Percentiles rank a stretch among this genome's conserved stretches.
phyloP scores from a whole-genome alignment of 2,888 invertebrate species.

The Charanyca ferruginea region DNA sequence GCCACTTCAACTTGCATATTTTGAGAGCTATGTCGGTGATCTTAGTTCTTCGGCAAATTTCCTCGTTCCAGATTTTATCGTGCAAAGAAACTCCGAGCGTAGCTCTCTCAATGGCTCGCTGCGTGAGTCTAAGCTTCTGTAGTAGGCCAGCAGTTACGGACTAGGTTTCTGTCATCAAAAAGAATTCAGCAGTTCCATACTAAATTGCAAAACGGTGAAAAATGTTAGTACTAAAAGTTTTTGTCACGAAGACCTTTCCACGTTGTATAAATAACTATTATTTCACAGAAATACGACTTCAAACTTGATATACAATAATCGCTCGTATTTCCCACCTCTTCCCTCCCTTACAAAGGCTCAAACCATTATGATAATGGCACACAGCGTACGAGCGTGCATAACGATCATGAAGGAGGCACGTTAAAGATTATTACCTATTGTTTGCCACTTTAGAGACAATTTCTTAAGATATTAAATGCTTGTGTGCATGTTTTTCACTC shows the following conservation, averaged over 20 bases:
- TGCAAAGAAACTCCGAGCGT: too few relatives aligned
- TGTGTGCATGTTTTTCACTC: slow-evolving; percentile 22
- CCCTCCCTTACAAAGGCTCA: background rate
- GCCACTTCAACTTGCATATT: too few relatives aligned
- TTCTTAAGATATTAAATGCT: slow-evolving; percentile 49
- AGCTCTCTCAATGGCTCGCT: too few relatives aligned
- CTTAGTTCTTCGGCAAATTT: too few relatives aligned
- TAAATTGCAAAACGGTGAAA: too few relatives aligned
- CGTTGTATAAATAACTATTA: background rate
- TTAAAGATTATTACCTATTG: slow-evolving; percentile 57
- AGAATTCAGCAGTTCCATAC: too few relatives aligned
- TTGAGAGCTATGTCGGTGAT: too few relatives aligned
- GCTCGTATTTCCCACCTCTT: background rate
- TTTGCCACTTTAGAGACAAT: slow-evolving; percentile 54
- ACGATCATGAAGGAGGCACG: slow-evolving; percentile 40
- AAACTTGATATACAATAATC: slow-evolving; percentile 16
- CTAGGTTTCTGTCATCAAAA: too few relatives aligned
- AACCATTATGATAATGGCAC: slow-evolving; percentile 56
- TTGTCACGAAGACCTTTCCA: too few relatives aligned
- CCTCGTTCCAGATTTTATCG: too few relatives aligned
- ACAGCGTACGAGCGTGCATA: slow-evolving; percentile 55
- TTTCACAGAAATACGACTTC: background rate
- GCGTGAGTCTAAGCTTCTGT: too few relatives aligned
- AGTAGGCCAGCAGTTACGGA: too few relatives aligned
- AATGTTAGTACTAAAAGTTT: background rate